Percentiles rank a stretch among this genome's conserved stretches.
phyloP scores from a whole-genome alignment of 2,888 invertebrate genomes.

The Ashinkailepas kermadecensis region DNA sequence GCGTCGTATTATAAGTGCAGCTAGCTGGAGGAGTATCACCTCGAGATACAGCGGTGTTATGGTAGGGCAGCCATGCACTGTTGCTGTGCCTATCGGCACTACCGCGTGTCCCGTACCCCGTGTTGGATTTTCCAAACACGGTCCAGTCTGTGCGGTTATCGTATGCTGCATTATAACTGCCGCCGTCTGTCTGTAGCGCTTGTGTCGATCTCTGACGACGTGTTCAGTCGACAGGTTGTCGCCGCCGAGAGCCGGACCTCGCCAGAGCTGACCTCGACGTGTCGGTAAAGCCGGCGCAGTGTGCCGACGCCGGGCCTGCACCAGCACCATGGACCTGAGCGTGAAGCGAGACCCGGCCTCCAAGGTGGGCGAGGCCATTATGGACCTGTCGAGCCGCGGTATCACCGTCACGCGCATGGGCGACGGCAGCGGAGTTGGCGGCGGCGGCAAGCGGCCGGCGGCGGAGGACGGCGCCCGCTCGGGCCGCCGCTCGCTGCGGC shows the following conservation, averaged over 20 bases:
- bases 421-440: not conserved
- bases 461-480: not conserved
- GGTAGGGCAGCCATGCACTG: no score
- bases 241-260: no score
- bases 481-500: conserved; percentile 62
- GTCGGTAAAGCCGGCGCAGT: no score
- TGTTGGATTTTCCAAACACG: no score
- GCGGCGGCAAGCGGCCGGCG: not conserved
- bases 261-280: no score
- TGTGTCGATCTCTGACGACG: not conserved
- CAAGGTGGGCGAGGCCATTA: conserved; percentile 27
- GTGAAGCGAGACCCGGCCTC: conserved; percentile 23
- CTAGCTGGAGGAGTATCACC: no score
- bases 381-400: conserved; percentile 18
- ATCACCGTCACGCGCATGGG: conserved; percentile 21
- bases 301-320: no score
- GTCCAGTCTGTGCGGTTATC: no score
- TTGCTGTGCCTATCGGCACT: no score
- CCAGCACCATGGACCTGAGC: conserved; percentile 22
- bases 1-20: no score
- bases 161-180: not conserved
- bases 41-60: no score
- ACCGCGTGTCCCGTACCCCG: no score
- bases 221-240: not conserved
- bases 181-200: not conserved